Percentiles rank a stretch among this genome's conserved stretches.
Conservation (phyloP, 2,797 vertebrate species). For the Danio jaintianensis region DNA sequence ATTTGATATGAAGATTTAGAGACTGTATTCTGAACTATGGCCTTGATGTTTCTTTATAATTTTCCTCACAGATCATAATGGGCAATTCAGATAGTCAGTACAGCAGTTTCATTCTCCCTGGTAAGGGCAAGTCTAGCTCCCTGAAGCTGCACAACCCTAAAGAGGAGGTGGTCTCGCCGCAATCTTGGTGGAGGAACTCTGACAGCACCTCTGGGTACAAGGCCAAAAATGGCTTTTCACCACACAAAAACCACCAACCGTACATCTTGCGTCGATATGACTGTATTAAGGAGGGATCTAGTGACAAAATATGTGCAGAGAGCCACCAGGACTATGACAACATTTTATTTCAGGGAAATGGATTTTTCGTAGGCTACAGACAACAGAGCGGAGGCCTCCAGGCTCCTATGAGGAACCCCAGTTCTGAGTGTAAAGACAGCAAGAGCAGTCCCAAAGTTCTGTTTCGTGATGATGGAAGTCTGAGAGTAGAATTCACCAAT, state of each 20-base stretch:
- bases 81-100: slow-evolving; percentile 94
- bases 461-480: slow-evolving; percentile 86
- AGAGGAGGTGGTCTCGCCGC: slow-evolving; percentile 81
- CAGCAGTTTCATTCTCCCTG: slow-evolving; percentile 71
- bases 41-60: background rate
- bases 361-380: slow-evolving; percentile 72
- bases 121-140: slow-evolving; percentile 84
- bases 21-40: background rate
- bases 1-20: background rate
- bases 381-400: slow-evolving; percentile 69
- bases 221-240: slow-evolving; percentile 80
- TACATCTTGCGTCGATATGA: slow-evolving; percentile 80
- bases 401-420: slow-evolving; percentile 65
- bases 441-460: slow-evolving; percentile 87
- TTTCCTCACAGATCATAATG: slow-evolving; percentile 79
- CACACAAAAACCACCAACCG: slow-evolving; percentile 78
- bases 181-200: slow-evolving; percentile 82
- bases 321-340: slow-evolving; percentile 63
- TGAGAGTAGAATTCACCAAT: slow-evolving; percentile 89
- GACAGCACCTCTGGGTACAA: slow-evolving; percentile 72
- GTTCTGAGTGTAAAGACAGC: slow-evolving; percentile 69
- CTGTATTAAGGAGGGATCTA: slow-evolving; percentile 62
- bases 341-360: slow-evolving; percentile 69
- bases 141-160: slow-evolving; percentile 82
- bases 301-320: slow-evolving; percentile 47